Evolutionary conservation across 2,888 invertebrate species (phyloP), one percentile per base, ranked within the genome.

Genomic region (Deroplatys truncata): DNA sequence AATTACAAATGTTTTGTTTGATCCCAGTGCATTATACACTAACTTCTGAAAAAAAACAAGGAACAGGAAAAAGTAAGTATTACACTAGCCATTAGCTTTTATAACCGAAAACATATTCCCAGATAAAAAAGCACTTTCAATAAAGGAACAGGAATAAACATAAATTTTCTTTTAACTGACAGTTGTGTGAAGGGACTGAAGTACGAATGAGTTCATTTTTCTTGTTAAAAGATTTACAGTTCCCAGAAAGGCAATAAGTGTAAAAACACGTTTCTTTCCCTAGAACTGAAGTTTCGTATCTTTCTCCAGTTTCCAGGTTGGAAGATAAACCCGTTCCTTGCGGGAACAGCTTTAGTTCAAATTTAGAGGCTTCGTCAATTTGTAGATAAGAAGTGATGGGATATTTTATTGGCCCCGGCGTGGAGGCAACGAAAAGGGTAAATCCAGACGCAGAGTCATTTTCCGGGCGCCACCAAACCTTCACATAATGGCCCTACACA

Each of bases 331-430:
- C 43, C 16, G 25, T 72, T 72, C 56, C 20, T 28, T 85, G 83
- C 35, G n/a, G 83, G 82, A 87, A 87, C 29, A 35, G 31, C 2
- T 87, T 43, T 87, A n/a, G 82, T 72, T 86, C 10, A 82, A 86
- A 86, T 82, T 72, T 29, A 86, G 86, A 82, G 82, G 28, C 49
- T 82, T 86, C 72, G 86, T 56, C 87, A 87, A 87, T 82, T 87
- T 87, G 82, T 31, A 83, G 82, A 87, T 87, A 83, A 87, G 87
- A 43, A 35, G 83, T 87, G 87, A 87, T 87, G 87, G 87, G 83
- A 25, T 87, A 87, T 87, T 87, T 87, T 87, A 87, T 83, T 87
- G 87, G 83, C 87, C 72, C 31, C 28, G 10, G 85, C 49, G 49
- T n/a, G 25, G 49, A 85, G 35, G 49, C 43, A 85, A n/a, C 29